A percentile compares a stretch with the other conserved stretches of the same genome.
Conservation (phyloP, 1,140 invertebrate species). For the Tyrophagus putrescentiae region DNA sequence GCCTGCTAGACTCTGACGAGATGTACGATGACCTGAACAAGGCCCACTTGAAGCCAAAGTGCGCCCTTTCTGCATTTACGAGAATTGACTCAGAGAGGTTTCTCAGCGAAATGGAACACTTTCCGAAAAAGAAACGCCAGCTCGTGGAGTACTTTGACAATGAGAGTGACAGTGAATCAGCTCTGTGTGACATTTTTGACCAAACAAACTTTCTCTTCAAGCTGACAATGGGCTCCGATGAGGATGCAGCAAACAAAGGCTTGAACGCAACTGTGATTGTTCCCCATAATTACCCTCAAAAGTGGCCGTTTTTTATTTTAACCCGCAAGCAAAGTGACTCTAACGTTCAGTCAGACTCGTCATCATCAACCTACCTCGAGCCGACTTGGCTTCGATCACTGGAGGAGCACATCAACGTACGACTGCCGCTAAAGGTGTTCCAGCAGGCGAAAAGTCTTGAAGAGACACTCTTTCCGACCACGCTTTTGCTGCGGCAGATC, state of each 20-base stretch:
- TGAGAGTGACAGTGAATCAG: background rate
- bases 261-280: background rate
- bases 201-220: conserved; percentile 14
- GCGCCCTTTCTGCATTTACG: background rate
- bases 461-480: background rate
- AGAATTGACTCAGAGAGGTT: background rate
- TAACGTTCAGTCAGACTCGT: background rate
- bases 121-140: background rate
- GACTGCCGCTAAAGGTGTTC: background rate
- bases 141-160: conserved; percentile 8
- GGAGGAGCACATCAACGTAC: conserved; percentile 12
- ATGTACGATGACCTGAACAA: background rate
- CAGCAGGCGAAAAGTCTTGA: background rate
- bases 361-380: background rate
- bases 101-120: background rate
- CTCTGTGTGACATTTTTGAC: conserved; percentile 9
- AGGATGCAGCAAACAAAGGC: background rate
- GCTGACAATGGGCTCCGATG: background rate
- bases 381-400: background rate
- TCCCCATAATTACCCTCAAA: conserved; percentile 5
- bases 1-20: background rate
- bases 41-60: background rate
- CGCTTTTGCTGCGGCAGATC: conserved; percentile 7
- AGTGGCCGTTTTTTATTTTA: conserved; percentile 11
- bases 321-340: too few relatives aligned